phyloP scores from a whole-genome alignment of 2,888 invertebrate genomes.

The Phyllotreta cruciferae region DNA sequence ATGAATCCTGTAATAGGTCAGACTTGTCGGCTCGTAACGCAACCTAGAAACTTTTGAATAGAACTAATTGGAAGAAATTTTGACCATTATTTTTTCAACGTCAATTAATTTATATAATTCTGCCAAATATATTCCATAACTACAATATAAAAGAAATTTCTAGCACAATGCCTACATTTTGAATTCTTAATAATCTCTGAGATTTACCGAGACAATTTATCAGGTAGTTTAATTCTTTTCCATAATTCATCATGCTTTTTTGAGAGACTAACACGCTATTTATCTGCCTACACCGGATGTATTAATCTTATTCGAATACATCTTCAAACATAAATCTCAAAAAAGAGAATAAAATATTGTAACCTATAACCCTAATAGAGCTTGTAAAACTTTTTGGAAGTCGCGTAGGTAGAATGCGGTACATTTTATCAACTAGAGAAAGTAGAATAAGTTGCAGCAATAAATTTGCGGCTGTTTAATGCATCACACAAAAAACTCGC shows the following conservation, averaged over 20 bases:
- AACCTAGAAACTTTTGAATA: slow-evolving; percentile 4
- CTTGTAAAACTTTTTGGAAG: background rate
- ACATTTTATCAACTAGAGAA: too few species aligned
- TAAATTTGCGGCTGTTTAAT: too few species aligned
- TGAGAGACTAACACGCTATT: slow-evolving; percentile 13
- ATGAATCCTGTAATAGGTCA: slow-evolving; percentile 3
- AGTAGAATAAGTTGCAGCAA: too few species aligned
- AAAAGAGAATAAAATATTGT: slow-evolving; percentile 9
- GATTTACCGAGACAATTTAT: slow-evolving; percentile 2
- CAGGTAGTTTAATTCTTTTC: slow-evolving; percentile 1
- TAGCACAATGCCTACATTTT: background rate
- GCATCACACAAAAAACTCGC: too few species aligned
- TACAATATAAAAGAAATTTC: background rate
- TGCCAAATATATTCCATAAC: too few species aligned
- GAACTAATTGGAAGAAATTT: slow-evolving; percentile 1
- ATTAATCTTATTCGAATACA: slow-evolving; percentile 17
- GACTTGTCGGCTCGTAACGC: slow-evolving; percentile 1
- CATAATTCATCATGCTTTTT: slow-evolving; percentile 13
- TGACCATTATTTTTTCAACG: background rate
- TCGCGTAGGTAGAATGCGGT: too few species aligned
- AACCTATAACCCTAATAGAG: slow-evolving; percentile 11
- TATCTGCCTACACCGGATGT: slow-evolving; percentile 20
- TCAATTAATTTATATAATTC: too few species aligned
- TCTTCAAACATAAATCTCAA: slow-evolving; percentile 3
- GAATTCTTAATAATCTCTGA: background rate